Evolutionary conservation across 2,113 vertebrate species (phyloP).

Genomic region (Corythaeola cristata): DNA sequence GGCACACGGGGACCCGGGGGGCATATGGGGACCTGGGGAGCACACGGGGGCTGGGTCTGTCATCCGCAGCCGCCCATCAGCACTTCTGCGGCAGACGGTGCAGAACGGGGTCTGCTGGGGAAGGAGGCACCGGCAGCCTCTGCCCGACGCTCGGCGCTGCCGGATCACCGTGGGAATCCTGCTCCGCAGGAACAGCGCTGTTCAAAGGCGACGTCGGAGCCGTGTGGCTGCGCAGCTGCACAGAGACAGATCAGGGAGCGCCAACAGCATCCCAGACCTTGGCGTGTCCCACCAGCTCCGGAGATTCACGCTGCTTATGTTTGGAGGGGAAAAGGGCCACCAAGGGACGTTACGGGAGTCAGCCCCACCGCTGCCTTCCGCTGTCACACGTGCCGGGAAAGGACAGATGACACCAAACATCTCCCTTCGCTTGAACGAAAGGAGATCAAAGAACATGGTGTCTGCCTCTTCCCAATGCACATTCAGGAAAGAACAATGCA

Average conservation of each 20-base stretch:
- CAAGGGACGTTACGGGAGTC: too few species aligned
- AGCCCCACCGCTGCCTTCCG: neutral
- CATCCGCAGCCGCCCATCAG: neutral
- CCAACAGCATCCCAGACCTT: neutral
- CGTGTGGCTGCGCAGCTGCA: neutral
- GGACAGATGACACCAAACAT: neutral
- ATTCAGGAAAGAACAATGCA: neutral
- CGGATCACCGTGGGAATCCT: neutral
- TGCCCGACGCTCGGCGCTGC: neutral
- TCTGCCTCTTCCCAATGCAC: rapidly evolving
- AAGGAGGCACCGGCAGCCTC: neutral
- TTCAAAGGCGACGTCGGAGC: neutral
- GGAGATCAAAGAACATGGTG: neutral
- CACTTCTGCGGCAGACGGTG: neutral
- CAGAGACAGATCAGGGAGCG: neutral
- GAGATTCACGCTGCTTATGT: rapidly evolving
- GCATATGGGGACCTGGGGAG: rapidly evolving
- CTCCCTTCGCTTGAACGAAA: neutral
- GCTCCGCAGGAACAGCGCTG: neutral
- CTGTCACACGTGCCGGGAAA: neutral
- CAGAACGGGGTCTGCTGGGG: neutral
- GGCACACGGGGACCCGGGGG: too few species aligned
- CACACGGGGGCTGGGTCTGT: neutral
- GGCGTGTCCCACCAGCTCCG: neutral
- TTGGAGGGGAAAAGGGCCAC: neutral